Percentiles rank a stretch among this genome's conserved stretches.
phyloP scores from a whole-genome alignment of 2,797 vertebrate genomes.

The Podargus strigoides region DNA sequence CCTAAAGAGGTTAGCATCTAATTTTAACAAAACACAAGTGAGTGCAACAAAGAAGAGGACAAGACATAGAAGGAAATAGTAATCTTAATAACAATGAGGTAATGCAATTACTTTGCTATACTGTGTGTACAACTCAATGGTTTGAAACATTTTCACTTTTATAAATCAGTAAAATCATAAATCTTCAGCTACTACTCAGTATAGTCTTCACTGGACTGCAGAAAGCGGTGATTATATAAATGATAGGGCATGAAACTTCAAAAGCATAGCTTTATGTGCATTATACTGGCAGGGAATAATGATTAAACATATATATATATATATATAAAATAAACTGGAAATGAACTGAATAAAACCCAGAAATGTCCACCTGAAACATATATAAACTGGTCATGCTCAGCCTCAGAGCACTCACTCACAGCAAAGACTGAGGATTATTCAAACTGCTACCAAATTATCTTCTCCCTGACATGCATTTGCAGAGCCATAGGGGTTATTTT shows the following conservation, averaged over 20 bases:
- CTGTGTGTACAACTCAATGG: neutral
- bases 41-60: neutral
- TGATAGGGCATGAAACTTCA: neutral
- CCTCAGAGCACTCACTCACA: neutral
- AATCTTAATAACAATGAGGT: neutral
- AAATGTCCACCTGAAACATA: neutral
- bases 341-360: neutral
- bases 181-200: neutral
- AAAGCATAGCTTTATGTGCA: neutral
- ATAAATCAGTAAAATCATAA: neutral
- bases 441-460: neutral
- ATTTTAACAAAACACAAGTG: neutral
- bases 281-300: neutral
- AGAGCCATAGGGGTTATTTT: neutral
- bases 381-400: neutral
- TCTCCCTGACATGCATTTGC: neutral
- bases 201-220: neutral
- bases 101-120: neutral
- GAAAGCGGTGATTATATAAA: neutral
- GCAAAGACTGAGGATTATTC: neutral
- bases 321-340: neutral
- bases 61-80: neutral
- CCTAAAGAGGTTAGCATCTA: neutral
- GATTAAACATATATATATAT: neutral
- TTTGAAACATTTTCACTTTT: neutral